Base-by-base conservation (phyloP, 2,888 invertebrate species). In the Stenichneumon culpator region DNA sequence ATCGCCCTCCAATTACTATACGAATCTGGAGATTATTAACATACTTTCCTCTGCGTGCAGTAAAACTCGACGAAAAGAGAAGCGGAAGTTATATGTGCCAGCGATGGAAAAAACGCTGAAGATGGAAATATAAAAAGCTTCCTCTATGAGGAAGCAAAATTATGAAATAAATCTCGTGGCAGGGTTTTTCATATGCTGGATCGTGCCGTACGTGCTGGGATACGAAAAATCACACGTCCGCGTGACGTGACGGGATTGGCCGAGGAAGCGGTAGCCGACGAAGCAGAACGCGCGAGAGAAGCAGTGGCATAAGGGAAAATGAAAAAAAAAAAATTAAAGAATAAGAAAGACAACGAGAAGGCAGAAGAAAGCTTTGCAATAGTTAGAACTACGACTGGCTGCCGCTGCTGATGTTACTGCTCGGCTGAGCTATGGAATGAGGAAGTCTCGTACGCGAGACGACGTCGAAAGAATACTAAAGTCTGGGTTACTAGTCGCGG, bases 381-480 rank as follows among this genome's bases (percentile, higher is more conserved):
- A 89, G 89, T 86, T 88, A 79, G 63, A 72, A 82, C 69, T 80
- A 60, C 39, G 14, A 28, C 11, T 44, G 44, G 3, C 60, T 52
- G 63, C 16, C 32, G 5, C 52, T 54, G 77, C 72, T 69, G 70
- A 73, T 82, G 79, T 77, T 73, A 67, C 79, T 75, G 84, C 65
- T 50, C 72, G 84, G 44, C 39, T 60, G 87, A 87, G 86, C 88
- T 89, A 78, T 91, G 92, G 93, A 92, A 93, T 93, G 93, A 93
- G 93, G 93, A 93, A 93, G 92, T 91, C 89, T 89, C 88, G 89
- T 88, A 90, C 88, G 87, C 70, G 32, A 63, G 63, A 87, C 86
- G 89, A 92, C 92, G 90, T 89, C 89, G 86, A 87, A 90, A 88
- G 93, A 93, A 93, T 93, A 93, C 92, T 92, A 93, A 92, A 92